Base-by-base conservation (phyloP, 2,113 vertebrate genomes). In the Mus musculus region DNA sequence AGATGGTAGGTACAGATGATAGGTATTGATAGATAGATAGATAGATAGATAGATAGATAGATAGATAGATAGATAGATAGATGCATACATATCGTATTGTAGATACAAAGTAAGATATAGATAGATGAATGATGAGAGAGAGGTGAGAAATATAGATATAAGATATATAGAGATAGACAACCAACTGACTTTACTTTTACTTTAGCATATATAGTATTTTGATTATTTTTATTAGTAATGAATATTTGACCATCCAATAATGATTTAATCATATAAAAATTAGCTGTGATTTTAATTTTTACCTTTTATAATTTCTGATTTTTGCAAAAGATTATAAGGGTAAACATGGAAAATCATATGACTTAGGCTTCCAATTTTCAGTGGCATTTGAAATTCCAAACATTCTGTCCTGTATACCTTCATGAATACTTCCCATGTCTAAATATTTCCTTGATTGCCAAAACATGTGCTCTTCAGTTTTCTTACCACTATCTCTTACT, bases 161-260 rank as follows among this genome's bases (percentile, higher is more conserved):
- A 1, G 19, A 72, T 71, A 72, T 67, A 69, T 33, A 69, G 30
- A 65, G 22, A 69, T 69, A 33, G 2, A 69, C 28, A 69, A 33
- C 67, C 3, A 30, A 30, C 11, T 67, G 65, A 30, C 9, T 30
- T 12, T 12, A 11, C 10, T 69, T 73, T 20, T 7, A 73, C 19
- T 39, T 73, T 73, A 73, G n/a, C 36, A 73, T 22, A 73, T 20
- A 20, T 33, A 73, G 1, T 20, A 73, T 39, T 73, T 69, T 69
- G 24, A 33, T 33, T 67, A 30, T 67, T 72, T 73, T 39, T 39
- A 20, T 73, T 73, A 76, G 42, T 76, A 46, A 26, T 26, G 3
- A 22, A 56, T 56, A 14, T 90, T 89, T 82, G 8, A 65, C 49
- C 82, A 73, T 88, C 91, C 91, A 96, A 87, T 91, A 91, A 90